A percentile compares a stretch with the other conserved stretches of the same genome.
Evolutionary conservation across 2,888 invertebrate species (phyloP).

Genomic region (Epinotia ramella): DNA sequence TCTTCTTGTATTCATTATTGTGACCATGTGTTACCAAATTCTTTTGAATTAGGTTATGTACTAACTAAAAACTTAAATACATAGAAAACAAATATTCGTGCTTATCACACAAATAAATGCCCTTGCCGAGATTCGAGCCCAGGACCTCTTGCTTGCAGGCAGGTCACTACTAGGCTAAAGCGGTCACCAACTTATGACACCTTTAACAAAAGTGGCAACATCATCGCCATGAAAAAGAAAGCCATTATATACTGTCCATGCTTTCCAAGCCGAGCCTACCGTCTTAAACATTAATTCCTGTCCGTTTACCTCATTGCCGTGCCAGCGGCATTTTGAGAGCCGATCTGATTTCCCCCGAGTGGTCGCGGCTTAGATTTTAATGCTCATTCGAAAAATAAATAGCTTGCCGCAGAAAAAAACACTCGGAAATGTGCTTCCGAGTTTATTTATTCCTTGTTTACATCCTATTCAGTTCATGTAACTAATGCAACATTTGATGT

Average conservation of each 20-base stretch:
- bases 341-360: conserved; percentile 52
- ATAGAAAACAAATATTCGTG: too few relatives aligned
- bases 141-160: too few relatives aligned
- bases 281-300: conserved; percentile 18
- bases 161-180: too few relatives aligned
- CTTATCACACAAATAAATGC: too few relatives aligned
- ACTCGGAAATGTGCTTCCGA: not conserved
- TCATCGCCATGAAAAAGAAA: too few relatives aligned
- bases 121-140: too few relatives aligned
- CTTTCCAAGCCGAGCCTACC: conserved; percentile 2
- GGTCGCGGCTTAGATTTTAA: conserved; percentile 51
- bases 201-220: too few relatives aligned
- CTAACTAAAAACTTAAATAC: too few relatives aligned
- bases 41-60: too few relatives aligned
- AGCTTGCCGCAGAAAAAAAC: conserved; percentile 40
- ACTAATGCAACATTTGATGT: not conserved
- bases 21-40: too few relatives aligned
- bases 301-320: not conserved
- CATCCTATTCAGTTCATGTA: not conserved
- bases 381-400: conserved; percentile 50
- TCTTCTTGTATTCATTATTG: too few relatives aligned
- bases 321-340: conserved; percentile 25
- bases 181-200: too few relatives aligned
- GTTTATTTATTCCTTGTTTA: not conserved
- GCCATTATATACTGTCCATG: not conserved